Conservation (phyloP, 2,797 vertebrate species). For the Oreonectes daqikongensis region DNA sequence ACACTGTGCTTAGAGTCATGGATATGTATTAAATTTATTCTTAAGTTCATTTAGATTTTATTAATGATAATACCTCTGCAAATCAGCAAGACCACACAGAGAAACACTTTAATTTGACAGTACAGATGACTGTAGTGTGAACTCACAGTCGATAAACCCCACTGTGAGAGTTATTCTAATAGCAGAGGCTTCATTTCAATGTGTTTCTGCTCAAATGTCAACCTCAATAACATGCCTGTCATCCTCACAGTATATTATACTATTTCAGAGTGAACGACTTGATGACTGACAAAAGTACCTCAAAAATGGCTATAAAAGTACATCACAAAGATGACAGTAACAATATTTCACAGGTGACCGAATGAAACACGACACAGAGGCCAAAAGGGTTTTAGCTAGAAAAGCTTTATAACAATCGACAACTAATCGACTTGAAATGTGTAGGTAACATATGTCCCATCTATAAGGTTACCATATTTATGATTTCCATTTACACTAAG, state of each 20-base stretch:
- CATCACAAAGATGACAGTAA: slow-evolving; percentile 19
- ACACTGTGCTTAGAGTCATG: neutral
- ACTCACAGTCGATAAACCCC: slow-evolving; percentile 7
- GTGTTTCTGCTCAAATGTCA: slow-evolving; percentile 42
- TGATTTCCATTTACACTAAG: no score
- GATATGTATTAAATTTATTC: neutral
- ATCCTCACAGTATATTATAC: slow-evolving; percentile 40
- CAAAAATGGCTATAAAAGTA: slow-evolving; percentile 28
- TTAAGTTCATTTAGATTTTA: neutral
- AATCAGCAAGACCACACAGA: neutral
- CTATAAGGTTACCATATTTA: neutral
- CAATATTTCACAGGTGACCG: slow-evolving; percentile 9
- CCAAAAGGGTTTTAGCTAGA: neutral
- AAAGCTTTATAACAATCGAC: no score
- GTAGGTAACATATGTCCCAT: neutral
- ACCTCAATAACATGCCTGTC: slow-evolving; percentile 43
- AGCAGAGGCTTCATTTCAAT: slow-evolving; percentile 33
- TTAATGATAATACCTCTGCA: neutral
- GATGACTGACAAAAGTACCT: slow-evolving; percentile 44
- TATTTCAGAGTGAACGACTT: slow-evolving; percentile 31
- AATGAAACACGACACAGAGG: slow-evolving; percentile 1
- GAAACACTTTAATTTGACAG: slow-evolving; percentile 28
- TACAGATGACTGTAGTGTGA: neutral
- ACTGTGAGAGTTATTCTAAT: slow-evolving; percentile 40
- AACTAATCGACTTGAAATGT: no score